A percentile compares a stretch with the other conserved stretches of the same genome.
Conservation (phyloP, 2,888 invertebrate genomes). For the Proisotoma minuta region DNA sequence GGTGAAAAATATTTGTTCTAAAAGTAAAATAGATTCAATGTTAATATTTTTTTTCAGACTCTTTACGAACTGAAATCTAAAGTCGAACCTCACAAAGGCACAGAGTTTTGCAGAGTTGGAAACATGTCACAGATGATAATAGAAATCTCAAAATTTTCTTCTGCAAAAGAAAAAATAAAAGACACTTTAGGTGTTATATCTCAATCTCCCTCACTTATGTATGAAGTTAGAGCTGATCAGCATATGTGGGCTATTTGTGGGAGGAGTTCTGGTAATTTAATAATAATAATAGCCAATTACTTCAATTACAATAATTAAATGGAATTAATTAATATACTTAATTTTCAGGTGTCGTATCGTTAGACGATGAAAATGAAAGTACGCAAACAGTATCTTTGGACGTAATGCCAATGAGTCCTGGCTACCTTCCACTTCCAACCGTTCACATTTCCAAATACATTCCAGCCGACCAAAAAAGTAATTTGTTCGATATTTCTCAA, state of each 20-base stretch:
- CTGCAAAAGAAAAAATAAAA: no score
- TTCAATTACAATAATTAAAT: no score
- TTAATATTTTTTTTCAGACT: constrained; percentile 57
- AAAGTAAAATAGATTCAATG: background rate
- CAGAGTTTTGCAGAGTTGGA: constrained; percentile 82
- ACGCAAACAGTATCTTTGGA: constrained; percentile 73
- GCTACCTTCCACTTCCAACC: constrained; percentile 80
- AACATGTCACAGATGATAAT: constrained; percentile 62
- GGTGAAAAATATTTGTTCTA: constrained; percentile 19
- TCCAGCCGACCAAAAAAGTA: constrained; percentile 57
- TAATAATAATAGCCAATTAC: background rate
- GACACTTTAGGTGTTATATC: constrained; percentile 43
- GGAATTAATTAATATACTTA: constrained; percentile 12
- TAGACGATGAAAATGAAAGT: constrained; percentile 62
- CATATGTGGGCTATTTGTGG: constrained; percentile 91
- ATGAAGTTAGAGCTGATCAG: constrained; percentile 87
- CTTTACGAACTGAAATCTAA: constrained; percentile 73
- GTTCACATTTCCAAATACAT: constrained; percentile 85
- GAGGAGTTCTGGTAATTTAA: constrained; percentile 68
- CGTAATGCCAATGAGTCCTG: constrained; percentile 88
- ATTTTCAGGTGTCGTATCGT: constrained; percentile 63
- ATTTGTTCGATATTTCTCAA: background rate
- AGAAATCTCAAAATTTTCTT: constrained; percentile 48
- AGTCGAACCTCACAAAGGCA: constrained; percentile 72
- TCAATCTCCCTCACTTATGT: constrained; percentile 65